Base-by-base conservation (phyloP, 2,888 invertebrate species). In the Volucella inflata region DNA sequence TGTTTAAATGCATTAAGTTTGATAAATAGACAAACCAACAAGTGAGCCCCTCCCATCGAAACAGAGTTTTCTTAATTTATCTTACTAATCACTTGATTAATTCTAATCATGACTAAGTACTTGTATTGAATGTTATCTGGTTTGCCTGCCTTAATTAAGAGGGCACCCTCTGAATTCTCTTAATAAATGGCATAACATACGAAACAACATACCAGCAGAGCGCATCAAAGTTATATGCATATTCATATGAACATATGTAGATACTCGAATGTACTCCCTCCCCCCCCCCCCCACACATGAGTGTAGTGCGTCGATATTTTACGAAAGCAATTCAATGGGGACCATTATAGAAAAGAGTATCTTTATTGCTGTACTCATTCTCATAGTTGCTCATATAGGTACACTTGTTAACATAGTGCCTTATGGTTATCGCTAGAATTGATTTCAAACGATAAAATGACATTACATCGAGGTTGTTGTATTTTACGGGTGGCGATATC, bases 101-200 rank as follows among this genome's bases (percentile, higher is more conserved):
- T 75, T 74, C 46, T 55, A 76, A 76, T 76, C 62, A 64, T 40
- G 30, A 44, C 16, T 76, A 76, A 76, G 51, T 57, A 71, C 64
- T 30, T 70, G 59, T 42, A 42, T 16, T 30, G 12, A 14, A 57
- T 44, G 62, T 64, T 75, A 62, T 59, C 60, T 65, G 2, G 14
- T n/a, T 14, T 57, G 16, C 16, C 30, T 46, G 2, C n/a, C 10
- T 1, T 6, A 53, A 21, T 30, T 30, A 30, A 0, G 0, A 30
- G 6, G 30, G 30, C 30, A 30, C 30, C 53, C 38, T 2, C 14
- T 55, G 44, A 12, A 21, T 44, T 44, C 44, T 14, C 30, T 48
- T 14, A 59, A 50, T 62, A 70, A 30, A 55, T 64, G 42, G n/a
- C 55, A 57, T n/a, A n/a, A n/a, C n/a, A 50, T 57, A 64, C 17